Base-by-base conservation (phyloP, 2,797 vertebrate species). In the Anniella stebbinsi region DNA sequence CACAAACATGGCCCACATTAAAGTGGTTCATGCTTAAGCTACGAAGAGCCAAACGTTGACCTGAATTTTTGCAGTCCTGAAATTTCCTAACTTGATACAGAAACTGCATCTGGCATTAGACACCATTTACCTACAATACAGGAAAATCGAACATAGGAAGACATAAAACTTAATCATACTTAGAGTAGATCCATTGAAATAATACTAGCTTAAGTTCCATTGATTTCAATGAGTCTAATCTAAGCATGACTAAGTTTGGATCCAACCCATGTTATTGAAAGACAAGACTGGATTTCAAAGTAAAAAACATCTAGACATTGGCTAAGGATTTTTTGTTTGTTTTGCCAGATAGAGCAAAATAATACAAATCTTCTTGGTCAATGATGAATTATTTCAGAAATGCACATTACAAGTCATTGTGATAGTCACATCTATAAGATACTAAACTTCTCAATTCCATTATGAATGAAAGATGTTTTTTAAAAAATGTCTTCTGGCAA, bases 281-380 rank as follows among this genome's bases (percentile, higher is more conserved):
- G 63, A 82, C 51, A 86, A 48, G 28, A 28, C 77, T 48, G 33
- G 54, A 60, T 11, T 54, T 30, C 54, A 88, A 89, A 67, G 80
- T 23, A 82, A 88, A 82, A 12, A 54, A 67, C 6, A 51, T 54
- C n/a, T 25, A 4, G 28, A 8, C 30, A 36, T 30, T 82, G 45
- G 66, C 80, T 86, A 90, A 33, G 33, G 30, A 3, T 72, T 11
- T n/a, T 72, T 75, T 75, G 75, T 77, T 80, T 93, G 92, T 93
- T 91, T 73, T 80, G 30, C 67, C 92, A 93, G 87, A 86, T 88
- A 90, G 0, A 21, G 86, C 60, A 94, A 90, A 93, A 89, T 48
- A 80, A 88, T 72, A 41, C 0, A 88, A 95, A 94, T 90, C 75
- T 80, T 93, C 86, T 69, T 0, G 0, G 88, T 0, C 0, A 66